A percentile compares a stretch with the other conserved stretches of the same genome.
Evolutionary conservation across 2,797 vertebrate genomes (phyloP).

Genomic region (Pogoniulus pusillus): DNA sequence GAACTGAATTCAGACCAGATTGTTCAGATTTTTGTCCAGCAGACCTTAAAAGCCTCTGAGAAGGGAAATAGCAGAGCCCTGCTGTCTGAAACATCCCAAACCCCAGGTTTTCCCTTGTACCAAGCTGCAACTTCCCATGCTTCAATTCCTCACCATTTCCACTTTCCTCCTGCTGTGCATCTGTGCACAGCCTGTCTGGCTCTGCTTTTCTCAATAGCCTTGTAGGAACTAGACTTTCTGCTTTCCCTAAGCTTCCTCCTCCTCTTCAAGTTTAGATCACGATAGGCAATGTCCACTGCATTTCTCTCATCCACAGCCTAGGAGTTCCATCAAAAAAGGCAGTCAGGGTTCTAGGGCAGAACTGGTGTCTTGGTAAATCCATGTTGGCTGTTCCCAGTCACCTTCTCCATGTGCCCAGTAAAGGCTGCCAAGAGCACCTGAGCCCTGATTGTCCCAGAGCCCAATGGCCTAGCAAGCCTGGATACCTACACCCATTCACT

Average conservation of each 20-base stretch:
- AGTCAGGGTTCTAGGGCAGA: neutral
- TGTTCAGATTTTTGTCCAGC: neutral
- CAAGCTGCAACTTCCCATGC: neutral
- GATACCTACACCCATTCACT: no score
- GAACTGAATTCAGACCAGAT: slow-evolving; percentile 22
- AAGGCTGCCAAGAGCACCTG: neutral
- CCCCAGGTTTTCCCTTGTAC: neutral
- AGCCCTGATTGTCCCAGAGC: neutral
- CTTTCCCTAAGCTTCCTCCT: neutral
- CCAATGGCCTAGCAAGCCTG: neutral
- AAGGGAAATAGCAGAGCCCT: neutral
- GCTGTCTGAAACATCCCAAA: neutral
- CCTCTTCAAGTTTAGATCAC: neutral
- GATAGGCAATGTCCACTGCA: neutral
- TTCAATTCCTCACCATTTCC: neutral
- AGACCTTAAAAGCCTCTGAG: neutral
- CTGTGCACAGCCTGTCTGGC: neutral
- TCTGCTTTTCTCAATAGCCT: neutral
- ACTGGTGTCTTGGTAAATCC: neutral
- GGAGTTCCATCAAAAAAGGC: neutral
- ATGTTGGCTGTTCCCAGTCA: neutral
- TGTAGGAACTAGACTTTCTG: neutral
- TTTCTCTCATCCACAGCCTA: neutral
- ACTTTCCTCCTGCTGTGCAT: neutral
- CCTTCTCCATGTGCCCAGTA: neutral